These are phyloP conservation scores for Lamellibrachia luymesi DNA, from an alignment of 1,140 invertebrate species.

Conservation along the genomic window DNA sequence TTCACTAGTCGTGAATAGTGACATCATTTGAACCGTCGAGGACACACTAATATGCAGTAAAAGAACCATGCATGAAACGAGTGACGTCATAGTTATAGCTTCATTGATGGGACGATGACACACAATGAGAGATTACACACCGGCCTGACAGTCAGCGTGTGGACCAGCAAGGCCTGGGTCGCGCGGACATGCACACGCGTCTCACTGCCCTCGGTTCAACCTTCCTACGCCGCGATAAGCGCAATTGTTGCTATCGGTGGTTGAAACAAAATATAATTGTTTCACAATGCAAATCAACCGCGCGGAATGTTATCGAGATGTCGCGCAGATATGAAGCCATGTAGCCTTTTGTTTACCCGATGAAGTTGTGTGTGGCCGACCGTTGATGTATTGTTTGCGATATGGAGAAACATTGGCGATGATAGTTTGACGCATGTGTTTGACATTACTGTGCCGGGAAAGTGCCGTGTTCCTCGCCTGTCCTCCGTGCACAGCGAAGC, in stretches of 20 bases:
- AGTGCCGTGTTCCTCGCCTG: background rate
- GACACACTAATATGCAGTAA: background rate
- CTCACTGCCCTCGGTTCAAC: background rate
- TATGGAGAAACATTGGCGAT: background rate
- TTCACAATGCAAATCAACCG: background rate
- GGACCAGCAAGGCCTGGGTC: too few relatives aligned
- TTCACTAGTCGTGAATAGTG: background rate
- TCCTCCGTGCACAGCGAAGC: background rate
- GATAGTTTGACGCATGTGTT: background rate
- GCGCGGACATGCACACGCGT: background rate
- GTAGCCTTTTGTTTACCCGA: background rate
- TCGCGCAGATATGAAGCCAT: background rate
- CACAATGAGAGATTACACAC: background rate
- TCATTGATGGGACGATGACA: background rate
- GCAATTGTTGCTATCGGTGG: background rate
- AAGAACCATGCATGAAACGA: background rate
- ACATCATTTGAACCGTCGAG: background rate
- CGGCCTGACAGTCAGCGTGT: background rate
- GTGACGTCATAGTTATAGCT: background rate
- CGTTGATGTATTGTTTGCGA: background rate
- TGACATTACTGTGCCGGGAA: background rate
- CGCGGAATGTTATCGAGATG: background rate
- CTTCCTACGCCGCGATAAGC: background rate
- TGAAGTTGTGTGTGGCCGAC: background rate
- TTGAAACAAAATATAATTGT: background rate